Evolutionary conservation across 2,888 invertebrate genomes (phyloP).

Genomic region (Scelioninae gen. 2): DNA sequence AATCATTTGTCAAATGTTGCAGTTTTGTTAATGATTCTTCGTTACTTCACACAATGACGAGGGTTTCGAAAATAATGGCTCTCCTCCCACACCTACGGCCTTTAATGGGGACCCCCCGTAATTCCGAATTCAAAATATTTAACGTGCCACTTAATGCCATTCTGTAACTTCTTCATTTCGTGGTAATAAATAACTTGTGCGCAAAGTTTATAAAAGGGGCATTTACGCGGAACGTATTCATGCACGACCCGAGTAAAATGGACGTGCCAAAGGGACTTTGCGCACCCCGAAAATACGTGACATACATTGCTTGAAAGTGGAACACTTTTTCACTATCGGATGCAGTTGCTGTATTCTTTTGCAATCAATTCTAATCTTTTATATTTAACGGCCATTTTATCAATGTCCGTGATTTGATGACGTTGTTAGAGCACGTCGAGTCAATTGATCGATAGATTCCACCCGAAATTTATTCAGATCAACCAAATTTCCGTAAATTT

Average conservation of each 20-base stretch:
- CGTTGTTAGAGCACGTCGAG: too few relatives aligned
- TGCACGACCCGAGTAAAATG: conserved; percentile 5
- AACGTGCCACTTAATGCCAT: conserved; percentile 45
- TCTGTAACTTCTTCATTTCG: conserved; percentile 44
- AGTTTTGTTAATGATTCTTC: conserved; percentile 36
- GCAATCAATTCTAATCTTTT: too few relatives aligned
- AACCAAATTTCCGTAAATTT: too few relatives aligned
- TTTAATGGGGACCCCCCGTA: conserved; percentile 44
- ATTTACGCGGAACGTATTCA: conserved; percentile 27
- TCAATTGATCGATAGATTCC: too few relatives aligned
- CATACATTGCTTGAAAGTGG: neutral
- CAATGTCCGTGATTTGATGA: too few relatives aligned
- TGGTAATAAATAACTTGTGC: conserved; percentile 49
- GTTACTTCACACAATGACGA: conserved; percentile 37
- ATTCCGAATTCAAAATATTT: conserved; percentile 49
- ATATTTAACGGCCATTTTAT: too few relatives aligned
- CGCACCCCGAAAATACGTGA: neutral
- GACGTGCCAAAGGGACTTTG: conserved; percentile 22
- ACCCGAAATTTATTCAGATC: too few relatives aligned
- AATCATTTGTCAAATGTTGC: conserved; percentile 42
- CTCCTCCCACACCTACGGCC: conserved; percentile 48
- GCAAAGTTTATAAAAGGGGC: conserved; percentile 13
- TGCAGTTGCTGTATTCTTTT: too few relatives aligned
- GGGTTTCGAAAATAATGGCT: conserved; percentile 40
- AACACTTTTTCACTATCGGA: too few relatives aligned